phyloP scores from a whole-genome alignment of 2,797 vertebrate genomes.

The Tinamus major region DNA sequence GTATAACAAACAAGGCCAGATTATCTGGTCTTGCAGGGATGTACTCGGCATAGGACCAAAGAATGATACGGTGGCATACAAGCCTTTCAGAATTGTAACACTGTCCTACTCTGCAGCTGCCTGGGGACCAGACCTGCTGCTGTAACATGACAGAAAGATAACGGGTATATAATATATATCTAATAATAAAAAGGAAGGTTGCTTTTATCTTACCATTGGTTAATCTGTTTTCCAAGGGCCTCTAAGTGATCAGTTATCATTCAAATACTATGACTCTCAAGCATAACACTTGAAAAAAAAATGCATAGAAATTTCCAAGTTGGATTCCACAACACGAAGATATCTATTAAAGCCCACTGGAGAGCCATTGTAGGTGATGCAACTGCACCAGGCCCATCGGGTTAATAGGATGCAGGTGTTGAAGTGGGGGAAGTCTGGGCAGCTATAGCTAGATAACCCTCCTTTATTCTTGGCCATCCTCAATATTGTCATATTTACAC shows the following conservation, averaged over 20 bases:
- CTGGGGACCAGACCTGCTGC: neutral
- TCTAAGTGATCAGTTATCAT: neutral
- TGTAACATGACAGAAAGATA: neutral
- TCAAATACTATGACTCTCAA: neutral
- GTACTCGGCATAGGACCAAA: neutral
- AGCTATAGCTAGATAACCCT: neutral
- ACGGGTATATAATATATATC: neutral
- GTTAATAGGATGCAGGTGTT: neutral
- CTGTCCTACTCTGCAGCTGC: neutral
- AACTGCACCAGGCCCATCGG: neutral
- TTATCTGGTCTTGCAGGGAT: neutral
- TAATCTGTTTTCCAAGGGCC: neutral
- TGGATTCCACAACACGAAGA: neutral
- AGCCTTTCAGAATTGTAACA: neutral
- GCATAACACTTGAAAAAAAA: neutral
- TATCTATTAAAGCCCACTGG: accelerated
- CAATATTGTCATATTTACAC: neutral
- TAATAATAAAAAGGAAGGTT: neutral
- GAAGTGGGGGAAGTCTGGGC: neutral
- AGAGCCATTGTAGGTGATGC: neutral
- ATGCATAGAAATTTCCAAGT: neutral
- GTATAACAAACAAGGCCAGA: slow-evolving; percentile 26
- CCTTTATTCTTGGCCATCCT: neutral
- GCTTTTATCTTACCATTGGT: neutral
- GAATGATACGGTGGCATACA: neutral